Evolutionary conservation across 2,888 invertebrate species (phyloP), one percentile per base, ranked within the genome.

Genomic region (Cantharis lateralis): DNA sequence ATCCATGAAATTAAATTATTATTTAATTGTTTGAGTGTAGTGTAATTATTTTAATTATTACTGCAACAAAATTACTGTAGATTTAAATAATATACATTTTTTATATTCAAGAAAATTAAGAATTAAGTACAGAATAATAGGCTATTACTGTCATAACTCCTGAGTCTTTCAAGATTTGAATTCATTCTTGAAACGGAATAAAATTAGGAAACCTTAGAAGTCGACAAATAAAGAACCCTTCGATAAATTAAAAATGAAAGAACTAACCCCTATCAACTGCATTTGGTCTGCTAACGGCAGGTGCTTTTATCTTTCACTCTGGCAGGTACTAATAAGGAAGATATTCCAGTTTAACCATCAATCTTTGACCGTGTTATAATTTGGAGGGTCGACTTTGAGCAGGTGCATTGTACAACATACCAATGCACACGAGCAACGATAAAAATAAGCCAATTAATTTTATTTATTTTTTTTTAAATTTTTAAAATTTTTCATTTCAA

Each of bases 241-340:
- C 48, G n/a, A 48, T 48, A 48, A 48, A 48, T 48, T 48, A 48
- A 48, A 48, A n/a, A 48, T 48, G 48, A 48, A 48, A 48, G 48
- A 48, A 48, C 48, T 48, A 48, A 48, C 48, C 48, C 48, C 48
- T n/a, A 48, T 48, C 48, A n/a, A 48, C 48, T 48, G 48, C 48
- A 48, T 48, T 48, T n/a, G 48, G 48, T 48, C 48, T 48, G 48
- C n/a, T 15, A 66, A 66, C 20, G 64, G 64, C 64, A 66, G 64
- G 64, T 66, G 64, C 24, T 66, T 66, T 66, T n/a, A 20, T 16
- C 64, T n/a, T 66, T 66, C 18, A 66, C 24, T 66, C 64, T 20
- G 20, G 64, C 64, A 66, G 64, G 64, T 66, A 66, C 18, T 66
- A 66, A 66, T 66, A 66, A 24, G 64, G 64, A 66, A 66, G 64